These are phyloP conservation scores for Apamea anceps DNA, from an alignment of 2,888 invertebrate genomes.

Conservation along the genomic window DNA sequence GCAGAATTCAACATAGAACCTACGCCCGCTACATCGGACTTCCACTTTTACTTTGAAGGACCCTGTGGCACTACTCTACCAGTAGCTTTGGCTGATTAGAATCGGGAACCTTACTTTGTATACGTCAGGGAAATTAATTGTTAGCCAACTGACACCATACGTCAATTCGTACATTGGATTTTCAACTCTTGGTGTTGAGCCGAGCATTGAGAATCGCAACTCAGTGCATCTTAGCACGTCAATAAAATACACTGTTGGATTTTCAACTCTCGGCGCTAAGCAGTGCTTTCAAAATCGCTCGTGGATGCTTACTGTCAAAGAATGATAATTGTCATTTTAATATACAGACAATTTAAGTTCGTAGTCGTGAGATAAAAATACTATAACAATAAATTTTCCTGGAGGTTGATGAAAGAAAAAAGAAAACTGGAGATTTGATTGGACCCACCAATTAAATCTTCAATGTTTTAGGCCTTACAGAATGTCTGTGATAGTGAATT, in stretches of 20 bases:
- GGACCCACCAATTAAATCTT: no score
- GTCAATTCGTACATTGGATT: neutral
- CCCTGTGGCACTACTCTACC: constrained; percentile 86
- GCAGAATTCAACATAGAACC: constrained; percentile 89
- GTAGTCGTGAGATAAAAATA: neutral
- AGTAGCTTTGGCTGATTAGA: constrained; percentile 77
- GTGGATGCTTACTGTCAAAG: neutral
- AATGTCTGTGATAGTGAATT: constrained; percentile 27
- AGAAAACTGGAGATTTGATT: neutral
- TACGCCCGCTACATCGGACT: constrained; percentile 83
- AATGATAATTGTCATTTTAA: neutral
- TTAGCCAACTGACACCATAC: neutral
- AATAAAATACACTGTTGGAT: no score
- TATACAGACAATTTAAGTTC: no score
- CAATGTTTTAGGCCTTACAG: neutral
- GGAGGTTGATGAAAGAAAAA: neutral
- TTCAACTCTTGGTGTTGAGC: neutral
- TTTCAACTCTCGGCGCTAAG: neutral
- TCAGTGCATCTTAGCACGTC: no score
- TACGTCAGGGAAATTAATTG: neutral
- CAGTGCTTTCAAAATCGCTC: neutral
- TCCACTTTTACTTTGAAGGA: constrained; percentile 87
- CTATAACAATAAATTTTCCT: neutral
- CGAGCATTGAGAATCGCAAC: neutral
- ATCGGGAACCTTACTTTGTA: neutral